These are phyloP conservation scores for Heptranchias perlo DNA, from an alignment of 2,113 vertebrate genomes.

Conservation along the genomic window DNA sequence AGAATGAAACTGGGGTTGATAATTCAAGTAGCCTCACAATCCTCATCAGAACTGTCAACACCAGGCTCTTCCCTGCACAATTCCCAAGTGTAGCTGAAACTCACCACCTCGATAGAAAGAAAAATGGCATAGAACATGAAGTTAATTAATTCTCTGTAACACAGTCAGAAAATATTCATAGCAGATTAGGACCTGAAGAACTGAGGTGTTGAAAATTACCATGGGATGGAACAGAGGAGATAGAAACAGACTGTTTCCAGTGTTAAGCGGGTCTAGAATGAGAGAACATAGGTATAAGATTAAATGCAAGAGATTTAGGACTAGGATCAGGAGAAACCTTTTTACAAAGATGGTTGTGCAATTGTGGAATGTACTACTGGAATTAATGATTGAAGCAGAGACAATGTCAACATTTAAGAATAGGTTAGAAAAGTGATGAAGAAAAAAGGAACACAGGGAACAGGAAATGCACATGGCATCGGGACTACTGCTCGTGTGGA, in stretches of 20 bases:
- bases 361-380: background rate
- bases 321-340: background rate
- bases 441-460: too few relatives aligned
- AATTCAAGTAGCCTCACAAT: background rate
- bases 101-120: background rate
- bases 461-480: too few relatives aligned
- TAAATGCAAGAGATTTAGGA: background rate
- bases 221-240: background rate
- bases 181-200: background rate
- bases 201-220: background rate
- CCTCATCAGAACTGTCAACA: background rate
- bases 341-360: background rate
- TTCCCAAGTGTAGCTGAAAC: background rate
- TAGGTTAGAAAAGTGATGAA: background rate
- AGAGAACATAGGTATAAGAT: background rate
- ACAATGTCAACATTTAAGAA: background rate
- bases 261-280: background rate
- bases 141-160: background rate
- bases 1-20: background rate
- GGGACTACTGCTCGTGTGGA: too few relatives aligned
- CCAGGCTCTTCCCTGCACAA: background rate
- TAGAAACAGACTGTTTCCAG: background rate
- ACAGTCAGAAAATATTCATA: background rate
- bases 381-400: background rate
- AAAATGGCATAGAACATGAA: background rate